Percentiles rank a stretch among this genome's conserved stretches.
Conservation (phyloP, 2,797 vertebrate genomes). For the Gila robusta region DNA sequence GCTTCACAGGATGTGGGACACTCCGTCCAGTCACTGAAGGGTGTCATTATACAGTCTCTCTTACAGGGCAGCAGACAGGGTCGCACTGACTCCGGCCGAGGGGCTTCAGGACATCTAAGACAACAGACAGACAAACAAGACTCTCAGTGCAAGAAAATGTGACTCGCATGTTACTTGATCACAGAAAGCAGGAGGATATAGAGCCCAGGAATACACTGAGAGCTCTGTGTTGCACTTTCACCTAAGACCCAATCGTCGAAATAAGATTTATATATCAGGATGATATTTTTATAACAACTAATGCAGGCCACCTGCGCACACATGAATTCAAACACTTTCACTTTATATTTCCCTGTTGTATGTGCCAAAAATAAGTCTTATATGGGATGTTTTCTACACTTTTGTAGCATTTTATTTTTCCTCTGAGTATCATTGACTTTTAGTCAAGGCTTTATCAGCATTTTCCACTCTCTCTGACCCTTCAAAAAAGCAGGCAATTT, state of each 20-base stretch:
- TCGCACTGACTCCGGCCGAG: slow-evolving; percentile 90
- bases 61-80: slow-evolving; percentile 92
- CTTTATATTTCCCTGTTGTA: neutral
- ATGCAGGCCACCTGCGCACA: slow-evolving; percentile 29
- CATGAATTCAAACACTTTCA: neutral
- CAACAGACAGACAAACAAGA: slow-evolving; percentile 36
- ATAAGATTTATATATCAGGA: slow-evolving; percentile 33
- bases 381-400: neutral
- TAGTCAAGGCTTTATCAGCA: neutral
- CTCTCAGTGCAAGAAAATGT: neutral
- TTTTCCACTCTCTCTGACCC: neutral
- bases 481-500: neutral
- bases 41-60: slow-evolving; percentile 92
- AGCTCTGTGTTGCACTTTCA: neutral
- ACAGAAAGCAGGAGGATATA: neutral
- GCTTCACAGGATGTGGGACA: slow-evolving; percentile 88
- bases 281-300: neutral
- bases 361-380: neutral
- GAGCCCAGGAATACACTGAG: neutral
- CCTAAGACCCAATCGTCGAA: slow-evolving; percentile 25
- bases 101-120: slow-evolving; percentile 91
- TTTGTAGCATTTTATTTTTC: neutral
- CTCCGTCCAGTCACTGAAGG: slow-evolving; percentile 91
- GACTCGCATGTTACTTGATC: neutral
- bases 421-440: neutral